Evolutionary conservation across 2,113 vertebrate genomes (phyloP).

Genomic region (Colossoma macropomum): DNA sequence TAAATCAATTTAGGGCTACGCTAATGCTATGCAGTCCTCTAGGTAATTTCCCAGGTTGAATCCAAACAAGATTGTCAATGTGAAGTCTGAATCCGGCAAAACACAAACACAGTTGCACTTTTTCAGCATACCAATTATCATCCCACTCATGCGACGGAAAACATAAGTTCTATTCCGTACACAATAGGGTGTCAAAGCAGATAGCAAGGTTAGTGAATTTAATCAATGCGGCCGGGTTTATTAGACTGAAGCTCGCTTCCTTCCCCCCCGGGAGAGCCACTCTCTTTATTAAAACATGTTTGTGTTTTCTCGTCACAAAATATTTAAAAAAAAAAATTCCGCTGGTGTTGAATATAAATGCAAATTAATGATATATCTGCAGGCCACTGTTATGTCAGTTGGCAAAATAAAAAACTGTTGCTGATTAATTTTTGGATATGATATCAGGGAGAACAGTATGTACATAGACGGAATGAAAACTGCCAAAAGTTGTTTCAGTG

Average conservation of each 20-base stretch:
- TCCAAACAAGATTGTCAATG: conserved; percentile 34
- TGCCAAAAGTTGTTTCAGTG: conserved; percentile 16
- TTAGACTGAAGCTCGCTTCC: conserved; percentile 43
- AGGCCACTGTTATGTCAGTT: conserved; percentile 37
- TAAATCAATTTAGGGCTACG: conserved; percentile 1
- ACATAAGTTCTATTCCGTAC: neutral
- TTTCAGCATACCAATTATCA: conserved; percentile 19
- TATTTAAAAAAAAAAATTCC: too few species aligned
- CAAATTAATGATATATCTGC: conserved; percentile 53
- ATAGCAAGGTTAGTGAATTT: conserved; percentile 48
- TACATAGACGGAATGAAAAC: conserved; percentile 27
- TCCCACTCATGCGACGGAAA: conserved; percentile 1
- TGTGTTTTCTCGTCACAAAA: conserved; percentile 55
- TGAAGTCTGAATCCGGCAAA: conserved; percentile 14
- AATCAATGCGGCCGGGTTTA: conserved; percentile 43
- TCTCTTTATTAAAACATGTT: conserved; percentile 53
- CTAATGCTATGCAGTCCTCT: conserved; percentile 14
- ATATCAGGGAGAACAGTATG: neutral
- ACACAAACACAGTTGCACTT: conserved; percentile 7
- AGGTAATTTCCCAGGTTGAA: conserved; percentile 34
- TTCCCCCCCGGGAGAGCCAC: conserved; percentile 29
- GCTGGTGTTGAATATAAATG: conserved; percentile 56
- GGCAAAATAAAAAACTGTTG: conserved; percentile 23
- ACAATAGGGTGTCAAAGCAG: conserved; percentile 29
- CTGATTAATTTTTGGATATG: conserved; percentile 19